Percentiles rank a stretch among this genome's conserved stretches.
phyloP scores from a whole-genome alignment of 2,888 invertebrate species.

The Catocala sponsa region DNA sequence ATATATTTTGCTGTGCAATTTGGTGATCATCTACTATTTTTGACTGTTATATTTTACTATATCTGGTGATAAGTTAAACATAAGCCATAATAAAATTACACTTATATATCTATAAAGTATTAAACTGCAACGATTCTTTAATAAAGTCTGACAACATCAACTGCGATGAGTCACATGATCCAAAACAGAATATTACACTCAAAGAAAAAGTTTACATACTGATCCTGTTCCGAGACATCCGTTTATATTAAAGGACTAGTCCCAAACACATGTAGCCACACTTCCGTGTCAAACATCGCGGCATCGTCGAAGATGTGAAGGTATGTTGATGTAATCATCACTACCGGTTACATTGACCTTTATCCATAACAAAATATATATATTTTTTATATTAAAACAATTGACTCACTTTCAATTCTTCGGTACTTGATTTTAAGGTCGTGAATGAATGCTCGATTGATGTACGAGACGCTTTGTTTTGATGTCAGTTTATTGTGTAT shows the following conservation, averaged over 20 bases:
- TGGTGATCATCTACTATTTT: too few species aligned
- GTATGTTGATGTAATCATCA: constrained; percentile 67
- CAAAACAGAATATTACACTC: constrained; percentile 3
- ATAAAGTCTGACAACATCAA: too few species aligned
- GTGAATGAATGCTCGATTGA: constrained; percentile 44
- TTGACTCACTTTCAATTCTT: constrained; percentile 56
- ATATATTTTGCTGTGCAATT: too few species aligned
- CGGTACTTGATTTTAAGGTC: constrained; percentile 69
- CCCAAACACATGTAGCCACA: constrained; percentile 4
- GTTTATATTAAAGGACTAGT: constrained; percentile 13
- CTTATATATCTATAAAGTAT: too few species aligned
- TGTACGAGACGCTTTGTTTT: constrained; percentile 35
- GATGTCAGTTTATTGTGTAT: constrained; percentile 31
- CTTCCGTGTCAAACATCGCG: constrained; percentile 30
- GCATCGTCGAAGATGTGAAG: constrained; percentile 24
- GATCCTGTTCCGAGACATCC: constrained; percentile 12
- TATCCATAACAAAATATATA: constrained; percentile 61
- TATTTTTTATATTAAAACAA: constrained; percentile 71
- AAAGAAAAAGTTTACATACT: too few species aligned
- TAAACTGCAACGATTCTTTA: too few species aligned
- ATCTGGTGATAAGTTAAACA: too few species aligned
- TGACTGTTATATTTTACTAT: too few species aligned
- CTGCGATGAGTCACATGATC: constrained; percentile 7
- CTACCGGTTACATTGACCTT: constrained; percentile 74
- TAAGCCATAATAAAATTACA: too few species aligned